phyloP scores from a whole-genome alignment of 2,797 vertebrate genomes.

The Gambusia yucatana region DNA sequence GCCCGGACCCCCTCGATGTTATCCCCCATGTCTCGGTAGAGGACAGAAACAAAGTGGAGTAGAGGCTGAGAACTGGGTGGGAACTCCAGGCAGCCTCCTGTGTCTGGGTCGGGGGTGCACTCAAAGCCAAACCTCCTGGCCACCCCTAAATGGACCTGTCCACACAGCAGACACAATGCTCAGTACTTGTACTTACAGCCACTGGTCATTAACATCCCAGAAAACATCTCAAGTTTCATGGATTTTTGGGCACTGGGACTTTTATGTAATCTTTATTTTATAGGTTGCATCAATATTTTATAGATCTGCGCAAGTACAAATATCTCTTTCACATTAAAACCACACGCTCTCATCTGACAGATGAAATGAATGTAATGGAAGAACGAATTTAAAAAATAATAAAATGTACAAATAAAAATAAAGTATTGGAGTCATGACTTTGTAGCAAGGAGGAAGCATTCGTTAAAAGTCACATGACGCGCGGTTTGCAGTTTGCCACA shows the following conservation, averaged over 20 bases:
- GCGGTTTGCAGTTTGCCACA: neutral
- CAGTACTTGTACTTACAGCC: neutral
- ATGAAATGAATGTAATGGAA: neutral
- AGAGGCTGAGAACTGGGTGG: constrained; percentile 93
- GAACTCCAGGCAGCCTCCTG: constrained; percentile 94
- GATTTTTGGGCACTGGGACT: neutral
- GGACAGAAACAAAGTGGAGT: constrained; percentile 94
- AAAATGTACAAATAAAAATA: neutral
- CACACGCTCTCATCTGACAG: neutral
- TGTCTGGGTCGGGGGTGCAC: constrained; percentile 96
- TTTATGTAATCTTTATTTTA: neutral
- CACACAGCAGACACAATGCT: neutral
- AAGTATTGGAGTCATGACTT: neutral
- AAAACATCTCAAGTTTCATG: neutral
- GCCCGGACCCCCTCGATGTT: constrained; percentile 93
- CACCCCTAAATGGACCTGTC: constrained; percentile 87
- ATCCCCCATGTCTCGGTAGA: constrained; percentile 98
- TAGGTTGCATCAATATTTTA: neutral
- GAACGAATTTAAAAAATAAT: neutral
- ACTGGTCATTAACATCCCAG: neutral
- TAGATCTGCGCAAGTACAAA: neutral
- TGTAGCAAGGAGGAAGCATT: neutral
- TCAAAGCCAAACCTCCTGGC: constrained; percentile 91
- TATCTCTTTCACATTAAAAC: neutral
- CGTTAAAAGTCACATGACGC: neutral